These are phyloP conservation scores for Eumaeus atala DNA, from an alignment of 1,140 invertebrate species.

Conservation along the genomic window DNA sequence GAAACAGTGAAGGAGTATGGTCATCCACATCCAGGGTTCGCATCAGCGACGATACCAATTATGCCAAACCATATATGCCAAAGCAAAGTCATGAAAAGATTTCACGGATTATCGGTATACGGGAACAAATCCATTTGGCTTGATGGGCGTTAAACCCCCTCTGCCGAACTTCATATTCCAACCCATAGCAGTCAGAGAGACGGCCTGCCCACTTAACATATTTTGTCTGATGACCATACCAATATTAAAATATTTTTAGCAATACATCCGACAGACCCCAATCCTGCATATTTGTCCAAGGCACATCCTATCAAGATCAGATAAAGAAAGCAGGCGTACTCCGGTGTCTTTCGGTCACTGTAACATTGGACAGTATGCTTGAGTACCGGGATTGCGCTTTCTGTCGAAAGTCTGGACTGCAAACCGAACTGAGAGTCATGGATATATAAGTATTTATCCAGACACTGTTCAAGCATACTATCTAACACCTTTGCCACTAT, in stretches of 20 bases:
- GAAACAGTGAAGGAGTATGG: too few relatives aligned
- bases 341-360: conserved; percentile 6
- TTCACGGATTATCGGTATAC: too few relatives aligned
- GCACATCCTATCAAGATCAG: conserved; percentile 6
- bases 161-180: not conserved
- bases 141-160: too few relatives aligned
- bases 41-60: too few relatives aligned
- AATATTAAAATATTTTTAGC: conserved; percentile 15
- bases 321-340: conserved; percentile 8
- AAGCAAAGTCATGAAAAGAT: too few relatives aligned
- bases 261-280: conserved; percentile 4
- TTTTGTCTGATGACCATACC: conserved; percentile 1
- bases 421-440: conserved; percentile 11
- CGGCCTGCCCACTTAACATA: not conserved
- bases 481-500: conserved; percentile 5
- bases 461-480: not conserved
- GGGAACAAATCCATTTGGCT: too few relatives aligned
- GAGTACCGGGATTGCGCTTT: conserved; percentile 6
- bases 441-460: conserved; percentile 4
- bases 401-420: not conserved
- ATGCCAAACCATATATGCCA: too few relatives aligned
- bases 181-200: not conserved
- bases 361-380: conserved; percentile 12
- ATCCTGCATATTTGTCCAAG: not conserved
- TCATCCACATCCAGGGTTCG: too few relatives aligned